Base-by-base conservation (phyloP, 2,797 vertebrate species). In the Periparus ater region DNA sequence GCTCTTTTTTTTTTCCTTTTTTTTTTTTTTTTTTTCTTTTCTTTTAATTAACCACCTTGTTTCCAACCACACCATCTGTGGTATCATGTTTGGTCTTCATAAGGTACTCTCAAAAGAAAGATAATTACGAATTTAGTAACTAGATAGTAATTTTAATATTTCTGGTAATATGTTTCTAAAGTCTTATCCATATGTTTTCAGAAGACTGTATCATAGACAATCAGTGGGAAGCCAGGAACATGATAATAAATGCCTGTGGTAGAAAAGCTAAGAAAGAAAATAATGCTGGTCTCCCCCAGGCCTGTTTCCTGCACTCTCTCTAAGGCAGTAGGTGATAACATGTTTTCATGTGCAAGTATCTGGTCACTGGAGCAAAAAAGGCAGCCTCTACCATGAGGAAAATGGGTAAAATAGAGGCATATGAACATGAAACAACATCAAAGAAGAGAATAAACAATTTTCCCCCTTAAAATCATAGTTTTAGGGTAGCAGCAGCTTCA, bases 51-150 rank as follows among this genome's bases (percentile, higher is more conserved):
- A 78, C 30, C 4, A 6, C 55, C 51, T 90, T 86, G 23, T 93
- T 95, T 93, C 38, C 47, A 93, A 10, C 61, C 71, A 42, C 19
- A 84, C 82, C 90, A 84, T 96, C 85, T 96, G 93, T 85, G 50
- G 13, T 75, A 84, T 61, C 57, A 32, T 38, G 34, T 26, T 86
- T 42, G 72, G 45, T 89, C 76, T 93, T 91, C 85, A 77, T 68
- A 78, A 90, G 57, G 58, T 74, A 65, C 27, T 83, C 57, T 75
- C 38, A 38, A 80, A 91, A 84, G 47, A 72, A 42, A 32, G 72
- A 67, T 91, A 89, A 95, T 94, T 81, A 95, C 65, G 70, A 85
- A 77, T 78, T 94, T 90, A 94, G 88, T 61, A 93, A 83, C 40
- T 84, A 86, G 82, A 78, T 18, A 75, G 57, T 81, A 86, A 45